Percentiles rank a stretch among this genome's conserved stretches.
These are phyloP conservation scores for Euphonia xanthogaster DNA, from an alignment of 2,797 vertebrate species.

Conservation along the genomic window DNA sequence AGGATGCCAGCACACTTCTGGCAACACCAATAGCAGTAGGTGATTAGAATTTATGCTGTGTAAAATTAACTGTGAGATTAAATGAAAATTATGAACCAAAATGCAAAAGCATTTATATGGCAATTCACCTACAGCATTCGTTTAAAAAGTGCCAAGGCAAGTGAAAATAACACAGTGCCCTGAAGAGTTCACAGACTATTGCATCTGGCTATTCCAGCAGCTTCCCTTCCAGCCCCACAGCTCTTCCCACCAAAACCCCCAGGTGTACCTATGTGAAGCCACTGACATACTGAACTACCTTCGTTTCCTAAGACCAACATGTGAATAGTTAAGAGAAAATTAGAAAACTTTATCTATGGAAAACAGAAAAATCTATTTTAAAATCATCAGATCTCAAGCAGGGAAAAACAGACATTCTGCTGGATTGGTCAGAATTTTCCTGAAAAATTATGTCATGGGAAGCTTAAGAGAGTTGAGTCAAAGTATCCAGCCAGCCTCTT, in stretches of 20 bases:
- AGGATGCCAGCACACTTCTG: slow-evolving; percentile 3
- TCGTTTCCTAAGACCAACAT: not conserved
- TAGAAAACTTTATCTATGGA: not conserved
- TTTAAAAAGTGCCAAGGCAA: not conserved
- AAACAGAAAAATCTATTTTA: not conserved
- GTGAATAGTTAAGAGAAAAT: not conserved
- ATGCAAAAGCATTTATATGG: not conserved
- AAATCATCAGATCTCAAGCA: not conserved
- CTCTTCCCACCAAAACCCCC: not conserved
- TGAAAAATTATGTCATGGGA: not conserved
- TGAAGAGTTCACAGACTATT: not conserved
- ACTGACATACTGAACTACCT: not conserved
- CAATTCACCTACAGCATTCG: not conserved
- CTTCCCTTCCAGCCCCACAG: not conserved
- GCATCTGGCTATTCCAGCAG: not conserved
- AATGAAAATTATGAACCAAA: slow-evolving; percentile 36
- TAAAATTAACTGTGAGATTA: slow-evolving; percentile 57
- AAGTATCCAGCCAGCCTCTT: not conserved
- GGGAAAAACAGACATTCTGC: not conserved
- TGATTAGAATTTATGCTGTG: slow-evolving; percentile 59
- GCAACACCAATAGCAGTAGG: not conserved
- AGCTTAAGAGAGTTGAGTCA: not conserved
- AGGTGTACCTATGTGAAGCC: not conserved
- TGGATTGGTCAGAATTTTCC: not conserved
- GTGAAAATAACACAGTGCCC: rapidly evolving